A percentile compares a stretch with the other conserved stretches of the same genome.
Conservation (phyloP, 2,888 invertebrate species). For the Trachelus stipa region DNA sequence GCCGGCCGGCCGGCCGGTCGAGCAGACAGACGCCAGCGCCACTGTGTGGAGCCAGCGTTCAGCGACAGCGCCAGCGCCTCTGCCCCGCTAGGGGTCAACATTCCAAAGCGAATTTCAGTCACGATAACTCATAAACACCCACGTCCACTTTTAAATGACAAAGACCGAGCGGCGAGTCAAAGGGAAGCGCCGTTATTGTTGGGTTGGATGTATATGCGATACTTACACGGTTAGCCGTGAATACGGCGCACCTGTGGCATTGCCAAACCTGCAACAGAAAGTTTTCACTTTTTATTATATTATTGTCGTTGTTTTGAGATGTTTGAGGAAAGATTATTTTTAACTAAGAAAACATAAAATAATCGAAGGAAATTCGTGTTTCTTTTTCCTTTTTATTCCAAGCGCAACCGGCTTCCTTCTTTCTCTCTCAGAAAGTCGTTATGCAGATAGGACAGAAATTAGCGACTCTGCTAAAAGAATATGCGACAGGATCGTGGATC, state of each 20-base stretch:
- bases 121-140: constrained; percentile 35
- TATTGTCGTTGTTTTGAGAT: not conserved
- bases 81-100: constrained; percentile 43
- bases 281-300: not conserved
- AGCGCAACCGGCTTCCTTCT: not conserved
- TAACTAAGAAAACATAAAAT: not conserved
- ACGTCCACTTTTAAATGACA: constrained; percentile 26
- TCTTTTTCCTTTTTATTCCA: not conserved
- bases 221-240: constrained; percentile 13
- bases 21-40: constrained; percentile 45
- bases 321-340: not conserved
- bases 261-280: not conserved
- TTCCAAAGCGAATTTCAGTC: constrained; percentile 44
- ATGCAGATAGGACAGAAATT: not conserved
- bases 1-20: constrained; percentile 35
- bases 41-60: constrained; percentile 29
- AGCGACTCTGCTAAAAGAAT: not conserved
- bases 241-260: constrained; percentile 6
- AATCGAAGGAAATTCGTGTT: not conserved
- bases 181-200: constrained; percentile 9
- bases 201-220: not conserved
- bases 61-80: constrained; percentile 27
- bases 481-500: constrained; percentile 39
- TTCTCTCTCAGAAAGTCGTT: not conserved
- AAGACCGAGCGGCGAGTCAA: constrained; percentile 18